Evolutionary conservation across 2,888 invertebrate species (phyloP), one percentile per base, ranked within the genome.

Genomic region (Ceriagrion tenellum): DNA sequence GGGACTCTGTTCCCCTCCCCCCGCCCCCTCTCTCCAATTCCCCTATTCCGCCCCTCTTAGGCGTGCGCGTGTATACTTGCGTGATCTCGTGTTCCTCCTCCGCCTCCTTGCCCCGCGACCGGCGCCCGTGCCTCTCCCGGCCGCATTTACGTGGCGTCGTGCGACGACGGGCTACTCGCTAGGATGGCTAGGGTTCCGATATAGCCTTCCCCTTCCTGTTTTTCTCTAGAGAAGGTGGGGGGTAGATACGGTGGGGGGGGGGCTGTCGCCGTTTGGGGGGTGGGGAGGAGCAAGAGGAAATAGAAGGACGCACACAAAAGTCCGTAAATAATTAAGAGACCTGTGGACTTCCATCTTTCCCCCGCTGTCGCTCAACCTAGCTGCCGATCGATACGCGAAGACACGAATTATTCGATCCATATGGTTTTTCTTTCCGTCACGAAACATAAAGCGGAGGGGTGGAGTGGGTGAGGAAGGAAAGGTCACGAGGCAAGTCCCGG

Each of bases 341-440:
- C 59, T 20, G 18, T 23, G 18, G 8, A 8, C 47, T 47, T 16
- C 81, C 35, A 81, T 35, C 81, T 35, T 81, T 35, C 35, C 12
- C 81, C 35, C 35, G 3, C 74, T 81, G 30, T 30, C 74, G 35
- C 81, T 81, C 81, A 35, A 6, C 35, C 20, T 2, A 47, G 69
- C 8, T 12, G 13, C 35, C 16, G 81, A 81, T 81, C 81, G 18
- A 81, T 81, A 81, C 81, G 35, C 13, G 30, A 81, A 81, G 81
- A 81, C 81, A 81, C 81, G 81, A 81, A 30, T 35, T 35, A 81
- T 81, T 81, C 81, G 81, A 81, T 35, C 81, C 81, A 81, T 81
- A 59, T 18, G 35, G 3, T 16, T n/a, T 13, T 13, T 81, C 59
- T 30, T n/a, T 30, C 35, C 81, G n/a, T 81, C 81, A 81, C 81